Evolutionary conservation across 2,888 invertebrate species (phyloP).

Genomic region (Agelastica alni): DNA sequence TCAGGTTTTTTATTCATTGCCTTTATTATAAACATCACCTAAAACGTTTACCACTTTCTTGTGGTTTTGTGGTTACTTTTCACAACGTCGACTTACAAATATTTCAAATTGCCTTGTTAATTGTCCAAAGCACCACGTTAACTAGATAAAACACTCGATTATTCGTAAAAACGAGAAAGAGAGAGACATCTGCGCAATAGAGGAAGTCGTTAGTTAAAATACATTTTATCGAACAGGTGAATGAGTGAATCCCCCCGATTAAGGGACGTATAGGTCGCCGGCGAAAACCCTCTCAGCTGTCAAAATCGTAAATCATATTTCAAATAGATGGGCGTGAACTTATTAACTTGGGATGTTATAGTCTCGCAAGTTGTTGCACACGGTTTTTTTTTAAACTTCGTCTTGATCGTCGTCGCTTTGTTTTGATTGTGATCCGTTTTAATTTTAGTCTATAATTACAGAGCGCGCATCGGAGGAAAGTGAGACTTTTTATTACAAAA

Average conservation of each 20-base stretch:
- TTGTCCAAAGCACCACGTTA: neutral
- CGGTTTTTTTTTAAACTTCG: conserved; percentile 30
- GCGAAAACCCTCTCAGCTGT: conserved; percentile 47
- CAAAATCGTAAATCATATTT: conserved; percentile 53
- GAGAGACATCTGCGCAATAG: conserved; percentile 49
- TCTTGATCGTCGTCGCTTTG: conserved; percentile 35
- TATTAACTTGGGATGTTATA: conserved; percentile 50
- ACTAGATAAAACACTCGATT: neutral
- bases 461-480: conserved; percentile 48
- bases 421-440: conserved; percentile 49
- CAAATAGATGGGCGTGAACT: conserved; percentile 55
- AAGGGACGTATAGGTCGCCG: conserved; percentile 30
- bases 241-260: conserved; percentile 42
- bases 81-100: neutral
- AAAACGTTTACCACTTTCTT: neutral
- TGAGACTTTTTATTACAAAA: conserved; percentile 52
- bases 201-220: conserved; percentile 53
- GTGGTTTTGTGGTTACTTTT: neutral
- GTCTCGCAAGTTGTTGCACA: conserved; percentile 38
- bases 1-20: no score
- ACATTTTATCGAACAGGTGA: conserved; percentile 49
- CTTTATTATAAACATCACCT: no score
- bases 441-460: conserved; percentile 51
- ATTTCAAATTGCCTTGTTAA: neutral
- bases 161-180: conserved; percentile 23